Conservation (phyloP, 2,888 invertebrate genomes). For the Hypercompe scribonia region DNA sequence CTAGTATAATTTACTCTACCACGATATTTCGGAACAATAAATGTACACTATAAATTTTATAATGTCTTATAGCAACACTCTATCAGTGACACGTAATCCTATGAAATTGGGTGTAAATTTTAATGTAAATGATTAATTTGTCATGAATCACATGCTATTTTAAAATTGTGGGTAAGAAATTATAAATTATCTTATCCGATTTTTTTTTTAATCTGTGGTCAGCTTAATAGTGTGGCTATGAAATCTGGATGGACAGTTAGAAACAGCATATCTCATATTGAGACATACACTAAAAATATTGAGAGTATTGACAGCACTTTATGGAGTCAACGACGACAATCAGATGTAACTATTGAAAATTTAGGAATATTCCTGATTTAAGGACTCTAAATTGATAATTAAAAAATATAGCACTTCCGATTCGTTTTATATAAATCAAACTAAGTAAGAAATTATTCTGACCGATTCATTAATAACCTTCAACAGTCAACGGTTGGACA, state of each 20-base stretch:
- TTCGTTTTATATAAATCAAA: too few relatives aligned
- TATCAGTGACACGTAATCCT: slow-evolving; percentile 47
- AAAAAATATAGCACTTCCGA: too few relatives aligned
- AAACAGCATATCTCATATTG: background rate
- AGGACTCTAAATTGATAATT: too few relatives aligned
- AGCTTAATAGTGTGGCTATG: background rate
- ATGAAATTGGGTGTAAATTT: slow-evolving; percentile 60
- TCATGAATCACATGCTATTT: slow-evolving; percentile 43
- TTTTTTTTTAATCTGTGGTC: slow-evolving; percentile 7
- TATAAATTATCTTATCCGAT: slow-evolving; percentile 31
- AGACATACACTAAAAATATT: background rate
- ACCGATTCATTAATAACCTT: background rate
- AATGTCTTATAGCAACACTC: slow-evolving; percentile 25
- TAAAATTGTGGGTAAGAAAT: slow-evolving; percentile 44
- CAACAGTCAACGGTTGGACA: too few relatives aligned
- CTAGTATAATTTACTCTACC: slow-evolving; percentile 23
- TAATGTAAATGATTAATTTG: slow-evolving; percentile 59
- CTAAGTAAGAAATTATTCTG: background rate
- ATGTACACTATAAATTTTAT: slow-evolving; percentile 30
- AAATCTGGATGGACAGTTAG: background rate
- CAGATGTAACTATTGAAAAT: too few relatives aligned
- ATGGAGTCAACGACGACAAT: background rate
- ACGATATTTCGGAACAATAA: slow-evolving; percentile 34
- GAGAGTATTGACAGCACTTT: background rate
- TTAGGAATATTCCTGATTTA: too few relatives aligned